phyloP scores from a whole-genome alignment of 2,888 invertebrate species.

The Trichopoda pennipes region DNA sequence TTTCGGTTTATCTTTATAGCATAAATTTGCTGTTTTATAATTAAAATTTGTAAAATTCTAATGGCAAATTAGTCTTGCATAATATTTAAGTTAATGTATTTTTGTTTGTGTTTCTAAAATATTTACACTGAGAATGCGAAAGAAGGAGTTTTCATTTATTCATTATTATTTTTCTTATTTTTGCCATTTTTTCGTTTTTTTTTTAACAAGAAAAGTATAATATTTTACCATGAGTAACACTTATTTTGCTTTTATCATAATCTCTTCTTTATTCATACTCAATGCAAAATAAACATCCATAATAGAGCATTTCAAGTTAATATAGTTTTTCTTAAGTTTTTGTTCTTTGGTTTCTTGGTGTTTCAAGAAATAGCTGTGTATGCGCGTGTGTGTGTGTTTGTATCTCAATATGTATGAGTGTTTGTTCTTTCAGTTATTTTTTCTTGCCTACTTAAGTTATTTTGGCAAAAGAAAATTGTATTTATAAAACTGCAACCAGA shows the following conservation, averaged over 20 bases:
- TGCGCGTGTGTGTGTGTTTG: neutral
- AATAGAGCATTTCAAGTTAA: slow-evolving; percentile 76
- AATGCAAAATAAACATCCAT: slow-evolving; percentile 77
- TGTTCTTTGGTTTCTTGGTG: neutral
- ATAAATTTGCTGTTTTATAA: neutral
- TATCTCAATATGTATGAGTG: neutral
- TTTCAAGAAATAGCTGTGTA: neutral
- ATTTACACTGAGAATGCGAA: no score
- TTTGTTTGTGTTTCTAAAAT: no score
- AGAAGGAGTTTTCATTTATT: no score
- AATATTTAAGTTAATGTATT: neutral
- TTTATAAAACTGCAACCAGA: slow-evolving; percentile 13
- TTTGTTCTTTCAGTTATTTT: slow-evolving; percentile 10
- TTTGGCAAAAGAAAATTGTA: slow-evolving; percentile 54
- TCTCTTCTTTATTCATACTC: slow-evolving; percentile 56
- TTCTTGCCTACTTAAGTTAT: slow-evolving; percentile 77
- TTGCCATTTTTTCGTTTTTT: no score
- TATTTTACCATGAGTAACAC: slow-evolving; percentile 17
- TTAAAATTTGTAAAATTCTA: neutral
- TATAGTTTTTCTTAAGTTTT: slow-evolving; percentile 66
- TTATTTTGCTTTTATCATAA: neutral
- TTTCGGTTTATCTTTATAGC: neutral
- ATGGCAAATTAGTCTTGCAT: neutral
- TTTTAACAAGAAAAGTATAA: slow-evolving; percentile 3
- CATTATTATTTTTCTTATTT: neutral